These are phyloP conservation scores for Lasioglossum figueresi DNA, from an alignment of 2,888 invertebrate genomes.

Conservation along the genomic window DNA sequence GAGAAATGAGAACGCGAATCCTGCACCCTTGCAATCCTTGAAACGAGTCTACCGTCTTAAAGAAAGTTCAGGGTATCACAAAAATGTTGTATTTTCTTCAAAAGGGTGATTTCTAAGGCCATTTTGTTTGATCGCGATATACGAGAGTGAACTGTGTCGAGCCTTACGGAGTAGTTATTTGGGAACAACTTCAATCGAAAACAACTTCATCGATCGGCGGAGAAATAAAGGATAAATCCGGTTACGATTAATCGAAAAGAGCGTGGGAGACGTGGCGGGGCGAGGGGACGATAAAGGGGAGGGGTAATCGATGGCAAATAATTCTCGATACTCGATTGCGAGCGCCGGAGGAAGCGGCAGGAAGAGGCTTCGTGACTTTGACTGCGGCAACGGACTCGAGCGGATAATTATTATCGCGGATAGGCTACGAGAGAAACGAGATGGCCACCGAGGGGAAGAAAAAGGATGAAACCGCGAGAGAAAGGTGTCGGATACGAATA, in stretches of 20 bases:
- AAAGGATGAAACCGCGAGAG: constrained; percentile 60
- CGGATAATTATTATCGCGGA: constrained; percentile 70
- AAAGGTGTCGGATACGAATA: constrained; percentile 73
- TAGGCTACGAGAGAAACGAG: constrained; percentile 28
- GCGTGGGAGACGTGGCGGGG: not conserved
- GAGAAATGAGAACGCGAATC: too few species aligned
- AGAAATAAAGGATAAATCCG: not conserved
- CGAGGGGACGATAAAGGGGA: not conserved
- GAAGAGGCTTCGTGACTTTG: constrained; percentile 66
- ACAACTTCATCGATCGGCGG: not conserved
- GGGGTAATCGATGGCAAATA: constrained; percentile 55
- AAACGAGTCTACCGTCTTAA: too few species aligned
- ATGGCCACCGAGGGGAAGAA: constrained; percentile 30
- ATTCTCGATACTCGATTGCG: constrained; percentile 51
- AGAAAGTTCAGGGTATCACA: too few species aligned
- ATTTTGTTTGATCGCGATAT: too few species aligned
- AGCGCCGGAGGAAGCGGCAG: constrained; percentile 50
- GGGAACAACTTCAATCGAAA: not conserved
- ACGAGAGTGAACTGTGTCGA: too few species aligned
- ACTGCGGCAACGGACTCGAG: constrained; percentile 51
- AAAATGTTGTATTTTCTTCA: too few species aligned
- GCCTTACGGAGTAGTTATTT: too few species aligned
- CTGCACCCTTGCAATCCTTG: too few species aligned
- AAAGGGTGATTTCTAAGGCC: too few species aligned
- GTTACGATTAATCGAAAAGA: constrained; percentile 47